Percentiles rank a stretch among this genome's conserved stretches.
These are phyloP conservation scores for Channallabes apus DNA, from an alignment of 2,797 vertebrate species.

Conservation along the genomic window DNA sequence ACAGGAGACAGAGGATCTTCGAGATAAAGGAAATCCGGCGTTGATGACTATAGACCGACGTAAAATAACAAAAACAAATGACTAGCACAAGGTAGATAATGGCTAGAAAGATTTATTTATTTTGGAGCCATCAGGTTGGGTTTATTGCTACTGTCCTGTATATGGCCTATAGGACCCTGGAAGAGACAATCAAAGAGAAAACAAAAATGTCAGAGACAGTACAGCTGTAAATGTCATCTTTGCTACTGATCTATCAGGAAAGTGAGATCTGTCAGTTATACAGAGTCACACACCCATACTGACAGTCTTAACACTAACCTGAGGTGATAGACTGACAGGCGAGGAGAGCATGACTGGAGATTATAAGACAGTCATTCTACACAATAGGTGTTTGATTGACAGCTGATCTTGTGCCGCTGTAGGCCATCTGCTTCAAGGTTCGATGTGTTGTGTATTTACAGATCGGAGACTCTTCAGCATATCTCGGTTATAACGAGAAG, in stretches of 20 bases:
- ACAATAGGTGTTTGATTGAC: conserved; percentile 7
- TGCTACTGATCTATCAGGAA: not conserved
- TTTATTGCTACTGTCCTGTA: conserved; percentile 31
- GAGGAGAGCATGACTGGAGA: conserved; percentile 22
- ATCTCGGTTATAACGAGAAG: too few species aligned
- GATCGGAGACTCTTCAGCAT: too few species aligned
- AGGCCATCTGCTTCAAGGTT: too few species aligned
- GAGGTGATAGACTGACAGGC: conserved; percentile 29
- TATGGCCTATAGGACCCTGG: conserved; percentile 27
- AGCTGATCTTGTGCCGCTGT: not conserved
- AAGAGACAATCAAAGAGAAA: conserved; percentile 18
- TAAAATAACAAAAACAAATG: conserved; percentile 30
- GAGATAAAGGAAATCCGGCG: not conserved
- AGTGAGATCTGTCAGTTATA: conserved; percentile 47
- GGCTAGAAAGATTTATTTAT: conserved; percentile 34
- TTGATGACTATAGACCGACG: conserved; percentile 24
- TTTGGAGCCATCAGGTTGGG: not conserved
- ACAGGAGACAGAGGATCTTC: conserved; percentile 14
- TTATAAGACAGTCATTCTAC: conserved; percentile 27
- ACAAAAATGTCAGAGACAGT: conserved; percentile 14
- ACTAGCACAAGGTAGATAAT: conserved; percentile 8
- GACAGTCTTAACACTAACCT: conserved; percentile 3
- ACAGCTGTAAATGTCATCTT: not conserved
- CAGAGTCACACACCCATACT: not conserved
- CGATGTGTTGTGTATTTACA: too few species aligned